phyloP scores from a whole-genome alignment of 2,113 vertebrate species.

The Cyanocitta stelleri region DNA sequence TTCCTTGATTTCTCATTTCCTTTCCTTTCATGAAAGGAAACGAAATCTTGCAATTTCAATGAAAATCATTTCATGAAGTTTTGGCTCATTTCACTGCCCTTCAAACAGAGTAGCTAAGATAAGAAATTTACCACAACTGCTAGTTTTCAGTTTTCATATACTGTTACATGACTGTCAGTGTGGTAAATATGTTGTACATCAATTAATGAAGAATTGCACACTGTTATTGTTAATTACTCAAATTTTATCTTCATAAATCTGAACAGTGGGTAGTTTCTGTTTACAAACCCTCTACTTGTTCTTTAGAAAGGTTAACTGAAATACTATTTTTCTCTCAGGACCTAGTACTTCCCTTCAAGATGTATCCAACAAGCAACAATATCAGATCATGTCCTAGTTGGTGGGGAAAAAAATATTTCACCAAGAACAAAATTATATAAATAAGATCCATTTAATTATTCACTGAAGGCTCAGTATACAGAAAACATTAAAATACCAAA shows the following conservation, averaged over 20 bases:
- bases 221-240: not conserved
- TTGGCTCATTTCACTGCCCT: not conserved
- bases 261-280: not conserved
- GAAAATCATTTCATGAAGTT: not conserved
- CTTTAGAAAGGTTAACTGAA: not conserved
- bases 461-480: not conserved
- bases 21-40: not conserved
- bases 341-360: not conserved
- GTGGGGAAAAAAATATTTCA: not conserved
- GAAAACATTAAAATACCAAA: not conserved
- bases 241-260: not conserved
- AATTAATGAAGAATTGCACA: not conserved
- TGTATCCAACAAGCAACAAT: not conserved
- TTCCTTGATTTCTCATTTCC: not conserved
- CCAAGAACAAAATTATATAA: not conserved
- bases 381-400: not conserved
- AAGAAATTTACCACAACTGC: not conserved
- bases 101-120: not conserved
- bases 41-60: not conserved
- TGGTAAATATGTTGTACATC: not conserved
- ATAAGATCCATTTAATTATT: conserved; percentile 26
- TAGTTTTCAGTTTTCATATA: not conserved
- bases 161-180: not conserved
- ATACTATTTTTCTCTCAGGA: not conserved
- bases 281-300: not conserved